Evolutionary conservation across 2,888 invertebrate species (phyloP), one percentile per base, ranked within the genome.

Genomic region (Cephus rjabovi): DNA sequence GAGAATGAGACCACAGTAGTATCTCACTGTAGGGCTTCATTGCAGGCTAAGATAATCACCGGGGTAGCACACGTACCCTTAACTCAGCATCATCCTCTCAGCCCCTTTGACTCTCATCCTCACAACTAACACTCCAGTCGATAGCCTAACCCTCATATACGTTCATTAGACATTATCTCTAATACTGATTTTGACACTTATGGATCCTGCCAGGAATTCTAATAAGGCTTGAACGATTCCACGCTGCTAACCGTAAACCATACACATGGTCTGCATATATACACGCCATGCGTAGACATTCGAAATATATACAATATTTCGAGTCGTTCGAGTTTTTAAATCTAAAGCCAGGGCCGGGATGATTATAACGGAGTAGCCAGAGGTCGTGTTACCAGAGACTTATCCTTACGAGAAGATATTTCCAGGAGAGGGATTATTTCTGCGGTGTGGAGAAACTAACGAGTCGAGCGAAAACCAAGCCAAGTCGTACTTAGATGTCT

Each of bases 11-110:
- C 37, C 33, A 34, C 12, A 73, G 35, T n/a, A 69, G 68, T 35
- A 71, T 73, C 75, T 37, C 76, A 40, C 40, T 40, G 15, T 40
- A 4, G 34, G 68, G 70, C n/a, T 76, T 73, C 70, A 74, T 74
- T 70, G 35, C 75, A n/a, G 69, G 76, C 83, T 80, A 78, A 81
- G 85, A 86, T 87, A 87, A 86, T 86, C 83, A 84, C 83, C 79
- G 76, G 70, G 33, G 40, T 40, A 40, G 40, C 15, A 40, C 80
- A 40, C 80, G 76, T 76, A 81, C 83, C 81, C 83, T 81, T 82
- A 80, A 80, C 76, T 75, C 75, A 56, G 34, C 37, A 23, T 71
- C 75, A 40, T 15, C 15, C 15, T 40, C 40, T 40, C 40, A 40
- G 40, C 33, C 69, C 37, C 77, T 73, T 23, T 56, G 31, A 73